A percentile compares a stretch with the other conserved stretches of the same genome.
Evolutionary conservation across 2,797 vertebrate species (phyloP).

Genomic region (Lepus townsendii): DNA sequence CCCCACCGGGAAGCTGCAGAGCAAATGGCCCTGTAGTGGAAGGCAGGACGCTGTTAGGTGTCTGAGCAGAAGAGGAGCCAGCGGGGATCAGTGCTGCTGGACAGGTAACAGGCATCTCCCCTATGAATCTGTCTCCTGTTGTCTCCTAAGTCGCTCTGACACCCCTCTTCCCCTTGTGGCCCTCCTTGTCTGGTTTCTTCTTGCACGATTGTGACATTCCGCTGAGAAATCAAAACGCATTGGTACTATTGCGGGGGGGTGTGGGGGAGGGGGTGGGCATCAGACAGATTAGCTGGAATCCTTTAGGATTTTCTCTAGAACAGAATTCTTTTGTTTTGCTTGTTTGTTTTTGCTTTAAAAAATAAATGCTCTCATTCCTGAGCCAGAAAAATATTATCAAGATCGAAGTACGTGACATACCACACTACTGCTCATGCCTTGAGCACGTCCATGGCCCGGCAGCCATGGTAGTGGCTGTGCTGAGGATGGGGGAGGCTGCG

Average conservation of each 20-base stretch:
- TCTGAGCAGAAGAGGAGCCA: not conserved
- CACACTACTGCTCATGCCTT: rapidly evolving
- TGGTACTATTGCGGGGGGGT: not conserved
- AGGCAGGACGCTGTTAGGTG: not conserved
- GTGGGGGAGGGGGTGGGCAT: not conserved
- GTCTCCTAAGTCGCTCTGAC: not conserved
- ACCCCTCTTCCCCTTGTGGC: not conserved
- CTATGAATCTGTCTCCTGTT: not conserved
- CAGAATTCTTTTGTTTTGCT: not conserved
- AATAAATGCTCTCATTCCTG: not conserved
- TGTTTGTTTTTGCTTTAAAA: not conserved
- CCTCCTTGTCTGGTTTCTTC: not conserved
- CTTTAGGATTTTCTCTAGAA: not conserved
- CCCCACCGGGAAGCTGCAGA: not conserved
- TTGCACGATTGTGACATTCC: not conserved
- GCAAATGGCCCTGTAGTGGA: constrained; percentile 31
- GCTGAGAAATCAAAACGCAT: not conserved
- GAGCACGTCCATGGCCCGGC: not conserved
- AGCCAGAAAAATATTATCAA: not conserved
- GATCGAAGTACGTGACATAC: not conserved
- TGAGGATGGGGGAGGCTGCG: no score
- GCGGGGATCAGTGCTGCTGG: not conserved
- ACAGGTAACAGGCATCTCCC: constrained; percentile 70
- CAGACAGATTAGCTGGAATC: not conserved
- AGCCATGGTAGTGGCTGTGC: no score